phyloP scores from a whole-genome alignment of 1,140 invertebrate species.

The Trichonephila clavipes region DNA sequence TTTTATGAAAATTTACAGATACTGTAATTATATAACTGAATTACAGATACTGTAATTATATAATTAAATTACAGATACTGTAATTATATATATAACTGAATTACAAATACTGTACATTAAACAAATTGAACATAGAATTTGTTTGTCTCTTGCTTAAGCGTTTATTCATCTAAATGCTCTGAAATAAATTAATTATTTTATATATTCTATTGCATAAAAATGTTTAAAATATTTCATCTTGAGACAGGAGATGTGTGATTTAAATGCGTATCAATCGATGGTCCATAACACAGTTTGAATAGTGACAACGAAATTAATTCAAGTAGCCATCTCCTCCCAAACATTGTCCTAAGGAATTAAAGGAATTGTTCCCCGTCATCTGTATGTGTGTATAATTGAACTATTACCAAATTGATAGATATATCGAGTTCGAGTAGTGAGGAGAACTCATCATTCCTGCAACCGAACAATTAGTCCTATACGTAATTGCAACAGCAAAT shows the following conservation, averaged over 20 bases:
- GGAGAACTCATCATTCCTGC: neutral
- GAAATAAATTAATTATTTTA: neutral
- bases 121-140: no score
- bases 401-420: neutral
- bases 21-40: neutral
- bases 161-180: no score
- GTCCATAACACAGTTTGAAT: neutral
- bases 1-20: no score
- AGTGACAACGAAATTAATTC: neutral
- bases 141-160: no score
- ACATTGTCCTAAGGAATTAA: neutral
- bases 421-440: neutral
- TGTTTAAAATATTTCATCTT: no score
- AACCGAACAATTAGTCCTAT: neutral
- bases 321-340: neutral
- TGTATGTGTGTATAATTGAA: neutral
- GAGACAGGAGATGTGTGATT: neutral
- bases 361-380: neutral
- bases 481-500: slow-evolving; percentile 10
- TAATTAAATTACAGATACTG: no score
- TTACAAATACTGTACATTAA: no score
- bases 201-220: neutral
- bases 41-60: neutral
- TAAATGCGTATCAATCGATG: neutral
- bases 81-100: no score